A percentile compares a stretch with the other conserved stretches of the same genome.
Evolutionary conservation across 2,113 vertebrate species (phyloP).

Genomic region (Ameiurus melas): DNA sequence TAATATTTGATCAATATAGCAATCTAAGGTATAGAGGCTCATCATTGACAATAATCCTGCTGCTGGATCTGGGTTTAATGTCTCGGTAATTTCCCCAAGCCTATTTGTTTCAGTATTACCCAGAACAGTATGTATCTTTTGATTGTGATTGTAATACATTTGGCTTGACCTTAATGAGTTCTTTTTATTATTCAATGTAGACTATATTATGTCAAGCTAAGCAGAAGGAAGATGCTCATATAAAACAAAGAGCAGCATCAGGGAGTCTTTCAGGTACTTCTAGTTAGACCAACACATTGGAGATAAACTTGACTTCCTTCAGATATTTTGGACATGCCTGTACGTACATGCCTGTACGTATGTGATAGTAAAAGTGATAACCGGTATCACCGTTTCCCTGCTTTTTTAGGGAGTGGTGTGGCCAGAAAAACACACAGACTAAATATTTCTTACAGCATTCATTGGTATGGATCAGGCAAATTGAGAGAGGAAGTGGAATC

Average conservation of each 20-base stretch:
- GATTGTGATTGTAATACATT: neutral
- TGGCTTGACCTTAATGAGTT: neutral
- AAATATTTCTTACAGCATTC: conserved; percentile 1
- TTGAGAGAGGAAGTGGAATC: conserved; percentile 28
- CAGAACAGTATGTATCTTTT: neutral
- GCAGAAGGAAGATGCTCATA: conserved; percentile 19
- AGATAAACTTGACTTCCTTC: neutral
- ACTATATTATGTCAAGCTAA: neutral
- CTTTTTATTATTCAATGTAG: neutral
- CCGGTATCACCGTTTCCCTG: conserved; percentile 14
- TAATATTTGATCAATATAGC: neutral
- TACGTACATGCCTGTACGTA: neutral
- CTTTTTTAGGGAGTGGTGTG: conserved; percentile 13
- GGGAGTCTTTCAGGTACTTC: neutral
- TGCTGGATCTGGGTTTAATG: neutral
- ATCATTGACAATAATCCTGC: neutral
- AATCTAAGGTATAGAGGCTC: neutral
- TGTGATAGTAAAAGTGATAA: conserved; percentile 1
- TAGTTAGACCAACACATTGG: conserved; percentile 2
- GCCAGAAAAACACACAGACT: conserved; percentile 3
- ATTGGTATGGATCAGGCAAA: conserved; percentile 48
- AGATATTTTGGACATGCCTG: conserved; percentile 7
- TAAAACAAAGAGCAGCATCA: conserved; percentile 33
- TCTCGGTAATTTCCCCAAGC: neutral
- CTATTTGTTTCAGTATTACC: neutral